Evolutionary conservation across 1,140 invertebrate species (phyloP), one percentile per base, ranked within the genome.

Genomic region (Meteorus sp.): DNA sequence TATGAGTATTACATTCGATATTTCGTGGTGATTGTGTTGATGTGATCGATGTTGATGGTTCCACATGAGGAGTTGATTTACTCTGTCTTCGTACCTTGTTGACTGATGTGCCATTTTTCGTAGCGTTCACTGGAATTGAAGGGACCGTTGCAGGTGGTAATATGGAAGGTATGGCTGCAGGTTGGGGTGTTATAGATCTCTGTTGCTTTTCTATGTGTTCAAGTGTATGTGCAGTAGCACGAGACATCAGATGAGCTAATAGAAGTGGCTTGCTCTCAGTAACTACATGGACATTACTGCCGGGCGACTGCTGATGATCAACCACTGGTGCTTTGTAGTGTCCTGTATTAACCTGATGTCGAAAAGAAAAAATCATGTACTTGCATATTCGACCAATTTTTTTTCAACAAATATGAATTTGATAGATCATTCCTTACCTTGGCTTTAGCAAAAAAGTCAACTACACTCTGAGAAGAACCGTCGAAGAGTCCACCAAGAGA

Each of bases 151-250:
- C 5, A 13, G 59, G 27, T 20, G 58, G 44, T 9, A 76, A 77
- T 20, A 77, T 70, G 3, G 62, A 55, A 3, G 68, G 59, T 9
- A 66, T 60, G n/a, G 37, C 59, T 41, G 60, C 23, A 13, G 56
- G 76, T 48, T 85, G 86, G 11, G 85, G 89, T 8, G 86, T 90
- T 52, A 85, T 84, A 31, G 87, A 88, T 45, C 89, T 82, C 66
- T 93, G 91, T 64, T 92, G 90, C 61, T 92, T 91, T 67, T 95
- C 93, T 67, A 95, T 91, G 73, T 94, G 90, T 68, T 94, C 92
- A 7, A 95, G 86, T 45, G 85, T 88, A 69, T 92, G 89, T 13
- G 81, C 82, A 20, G 89, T 88, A 3, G 89, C 88, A 71, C 91
- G 88, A 25, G 88, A 90, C 86, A 91, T 90, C 25, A 93, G 77